These are phyloP conservation scores for Melipona beecheii DNA, from an alignment of 2,888 invertebrate species.

Conservation along the genomic window DNA sequence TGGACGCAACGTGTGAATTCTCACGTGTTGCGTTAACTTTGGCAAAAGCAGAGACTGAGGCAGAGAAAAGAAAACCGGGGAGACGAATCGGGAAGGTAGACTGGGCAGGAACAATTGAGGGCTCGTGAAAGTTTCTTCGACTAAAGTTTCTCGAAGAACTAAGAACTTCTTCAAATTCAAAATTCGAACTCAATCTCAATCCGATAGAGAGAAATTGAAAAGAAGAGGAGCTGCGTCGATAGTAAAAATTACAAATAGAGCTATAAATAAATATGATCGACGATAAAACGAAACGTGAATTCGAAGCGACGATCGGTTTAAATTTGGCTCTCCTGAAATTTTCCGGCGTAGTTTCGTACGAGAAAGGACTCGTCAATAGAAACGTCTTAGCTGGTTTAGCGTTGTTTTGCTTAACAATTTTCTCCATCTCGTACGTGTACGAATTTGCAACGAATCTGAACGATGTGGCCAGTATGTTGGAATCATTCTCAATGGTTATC, in stretches of 20 bases:
- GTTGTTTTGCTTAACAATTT: constrained; percentile 17
- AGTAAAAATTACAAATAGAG: not conserved
- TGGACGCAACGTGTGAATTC: constrained; percentile 6
- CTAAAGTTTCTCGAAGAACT: not conserved
- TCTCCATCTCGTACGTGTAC: constrained; percentile 41
- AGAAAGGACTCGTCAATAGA: not conserved
- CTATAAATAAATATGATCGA: not conserved
- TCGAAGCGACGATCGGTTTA: constrained; percentile 42
- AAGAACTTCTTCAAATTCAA: not conserved
- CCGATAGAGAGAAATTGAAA: no score
- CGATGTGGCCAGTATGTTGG: constrained; percentile 36
- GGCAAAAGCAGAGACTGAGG: not conserved
- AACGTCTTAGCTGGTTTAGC: constrained; percentile 15
- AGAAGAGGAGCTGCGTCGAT: no score
- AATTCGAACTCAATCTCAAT: rapidly evolving
- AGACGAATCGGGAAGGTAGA: not conserved
- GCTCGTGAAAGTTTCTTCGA: not conserved
- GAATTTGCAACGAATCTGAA: constrained; percentile 21
- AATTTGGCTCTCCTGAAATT: constrained; percentile 49
- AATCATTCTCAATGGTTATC: constrained; percentile 51
- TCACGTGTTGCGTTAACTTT: constrained; percentile 8
- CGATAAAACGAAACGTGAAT: not conserved
- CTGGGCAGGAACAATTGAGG: not conserved
- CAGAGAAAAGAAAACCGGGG: not conserved
- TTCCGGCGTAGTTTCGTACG: constrained; percentile 32